A percentile compares a stretch with the other conserved stretches of the same genome.
Conservation (phyloP, 1,140 invertebrate species). For the Cyclargus thomasi region DNA sequence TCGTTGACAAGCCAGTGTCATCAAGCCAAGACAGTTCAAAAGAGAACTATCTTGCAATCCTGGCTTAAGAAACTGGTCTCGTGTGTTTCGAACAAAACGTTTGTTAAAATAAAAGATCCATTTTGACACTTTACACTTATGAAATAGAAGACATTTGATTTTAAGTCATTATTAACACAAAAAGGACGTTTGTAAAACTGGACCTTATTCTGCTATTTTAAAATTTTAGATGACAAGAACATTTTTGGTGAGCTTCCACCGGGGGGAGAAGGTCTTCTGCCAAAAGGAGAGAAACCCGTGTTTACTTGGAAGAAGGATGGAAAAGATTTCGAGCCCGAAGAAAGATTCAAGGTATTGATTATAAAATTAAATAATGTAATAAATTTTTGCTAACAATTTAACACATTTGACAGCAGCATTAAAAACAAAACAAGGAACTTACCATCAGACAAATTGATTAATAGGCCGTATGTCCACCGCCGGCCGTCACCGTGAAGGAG, state of each 20-base stretch:
- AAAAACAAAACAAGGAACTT: background rate
- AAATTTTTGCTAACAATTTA: background rate
- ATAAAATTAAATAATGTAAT: background rate
- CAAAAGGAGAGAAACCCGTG: conserved; percentile 85
- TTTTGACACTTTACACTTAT: no score
- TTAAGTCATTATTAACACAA: no score
- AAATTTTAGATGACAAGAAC: conserved; percentile 82
- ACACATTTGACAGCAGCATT: background rate
- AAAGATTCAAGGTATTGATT: conserved; percentile 89
- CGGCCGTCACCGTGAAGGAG: no score
- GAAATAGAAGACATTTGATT: no score
- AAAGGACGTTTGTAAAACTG: background rate
- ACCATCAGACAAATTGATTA: no score
- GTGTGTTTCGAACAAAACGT: no score
- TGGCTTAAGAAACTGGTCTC: no score
- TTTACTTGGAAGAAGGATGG: conserved; percentile 96
- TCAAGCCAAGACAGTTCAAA: no score
- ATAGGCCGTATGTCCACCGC: no score
- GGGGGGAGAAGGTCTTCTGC: conserved; percentile 78
- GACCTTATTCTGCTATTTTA: background rate
- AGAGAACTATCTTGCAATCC: no score
- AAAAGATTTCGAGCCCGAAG: conserved; percentile 90
- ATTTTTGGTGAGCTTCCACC: conserved; percentile 84
- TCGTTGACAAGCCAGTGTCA: no score
- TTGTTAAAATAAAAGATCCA: no score